Base-by-base conservation (phyloP, 1,140 invertebrate species). In the Chlorops oryzae region DNA sequence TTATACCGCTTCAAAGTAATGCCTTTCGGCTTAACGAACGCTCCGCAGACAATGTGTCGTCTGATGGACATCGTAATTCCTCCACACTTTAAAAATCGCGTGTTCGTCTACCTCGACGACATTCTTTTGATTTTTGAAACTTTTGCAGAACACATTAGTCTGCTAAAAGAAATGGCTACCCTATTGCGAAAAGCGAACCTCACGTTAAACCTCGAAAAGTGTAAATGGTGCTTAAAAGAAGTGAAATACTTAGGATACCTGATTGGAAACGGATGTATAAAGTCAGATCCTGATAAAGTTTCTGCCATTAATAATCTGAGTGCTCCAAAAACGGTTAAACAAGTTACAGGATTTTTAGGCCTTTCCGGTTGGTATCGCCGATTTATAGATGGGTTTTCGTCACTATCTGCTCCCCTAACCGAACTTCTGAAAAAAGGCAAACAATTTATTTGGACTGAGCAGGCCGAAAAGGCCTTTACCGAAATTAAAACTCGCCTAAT, bases 221-320 rank as follows among this genome's bases (percentile, higher is more conserved):
- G 1, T 63, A 73, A 65, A 23, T 52, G 79, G 2, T 77, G 73
- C 24, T 58, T 78, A n/a, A 18, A 24, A 25, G 49, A 51, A 21
- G 49, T 51, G 15, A 28, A 35, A 25, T 51, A 51, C 24, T 22
- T 51, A 17, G 40, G 41, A 10, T 34, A 51, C 13, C 22, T 51
- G 2, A 32, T 51, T 35, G 49, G 49, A 18, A 35, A 51, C 12
- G 49, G 49, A 2, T 77, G 74, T 34, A 43, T 51, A n/a, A 28
- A 22, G 13, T 44, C 49, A 13, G 47, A 49, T 23, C 47, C 24
- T 18, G 47, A 42, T 32, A 49, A 49, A 28, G 21, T 49, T 7
- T 41, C 47, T 3, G 47, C 47, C 24, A 39, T 49, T 20, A 34
- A 20, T 3, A 24, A 49, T 12, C 42, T 49, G 20, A 38, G 38